These are phyloP conservation scores for Eriocheir sinensis DNA, from an alignment of 1,140 invertebrate genomes.

Conservation along the genomic window DNA sequence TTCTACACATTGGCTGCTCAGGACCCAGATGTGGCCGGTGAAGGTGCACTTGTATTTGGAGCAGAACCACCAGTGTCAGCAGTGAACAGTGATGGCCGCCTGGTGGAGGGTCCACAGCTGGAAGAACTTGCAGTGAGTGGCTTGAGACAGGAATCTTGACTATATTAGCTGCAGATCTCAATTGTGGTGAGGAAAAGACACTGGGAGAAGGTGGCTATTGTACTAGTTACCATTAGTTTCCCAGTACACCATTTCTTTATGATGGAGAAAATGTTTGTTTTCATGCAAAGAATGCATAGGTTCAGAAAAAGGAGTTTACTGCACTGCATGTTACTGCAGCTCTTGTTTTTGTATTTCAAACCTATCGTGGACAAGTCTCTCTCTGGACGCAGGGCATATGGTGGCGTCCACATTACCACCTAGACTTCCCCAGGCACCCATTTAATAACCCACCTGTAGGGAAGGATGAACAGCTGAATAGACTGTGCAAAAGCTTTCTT, in stretches of 20 bases:
- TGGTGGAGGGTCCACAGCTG: conserved; percentile 82
- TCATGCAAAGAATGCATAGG: too few species aligned
- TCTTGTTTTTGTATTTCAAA: too few species aligned
- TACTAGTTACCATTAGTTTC: not conserved
- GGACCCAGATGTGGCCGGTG: conserved; percentile 89
- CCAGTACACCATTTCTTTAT: not conserved
- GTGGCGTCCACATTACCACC: too few species aligned
- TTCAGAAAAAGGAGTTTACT: too few species aligned
- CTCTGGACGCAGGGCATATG: too few species aligned
- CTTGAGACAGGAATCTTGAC: not conserved
- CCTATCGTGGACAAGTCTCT: too few species aligned
- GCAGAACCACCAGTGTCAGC: conserved; percentile 88
- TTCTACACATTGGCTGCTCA: conserved; percentile 79
- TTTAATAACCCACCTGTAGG: too few species aligned
- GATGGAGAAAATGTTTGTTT: conserved; percentile 88
- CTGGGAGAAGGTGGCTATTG: not conserved
- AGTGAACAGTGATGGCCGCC: conserved; percentile 91
- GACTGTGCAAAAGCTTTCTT: too few species aligned
- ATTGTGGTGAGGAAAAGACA: not conserved
- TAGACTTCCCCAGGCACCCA: too few species aligned
- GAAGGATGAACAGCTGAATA: too few species aligned
- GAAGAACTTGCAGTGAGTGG: conserved; percentile 61
- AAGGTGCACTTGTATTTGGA: conserved; percentile 87
- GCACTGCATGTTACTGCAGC: too few species aligned
- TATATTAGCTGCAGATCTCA: too few species aligned